Evolutionary conservation across 2,113 vertebrate species (phyloP).

Genomic region (Xerus inauris): DNA sequence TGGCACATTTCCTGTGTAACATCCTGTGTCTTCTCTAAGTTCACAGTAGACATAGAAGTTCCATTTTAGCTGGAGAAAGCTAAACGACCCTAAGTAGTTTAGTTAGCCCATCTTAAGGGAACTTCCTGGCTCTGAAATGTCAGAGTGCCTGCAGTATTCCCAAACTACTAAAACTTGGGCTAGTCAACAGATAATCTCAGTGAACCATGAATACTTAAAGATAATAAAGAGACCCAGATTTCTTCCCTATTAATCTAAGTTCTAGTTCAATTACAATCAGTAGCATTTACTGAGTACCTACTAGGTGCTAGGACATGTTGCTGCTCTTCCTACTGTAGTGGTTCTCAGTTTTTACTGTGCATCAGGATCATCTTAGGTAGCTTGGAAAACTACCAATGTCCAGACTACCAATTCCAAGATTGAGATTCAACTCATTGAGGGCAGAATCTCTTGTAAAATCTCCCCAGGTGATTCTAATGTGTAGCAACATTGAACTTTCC

Average conservation of each 20-base stretch:
- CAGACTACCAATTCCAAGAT: not conserved
- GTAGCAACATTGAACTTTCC: not conserved
- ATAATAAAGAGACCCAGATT: not conserved
- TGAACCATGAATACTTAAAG: not conserved
- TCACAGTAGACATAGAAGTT: not conserved
- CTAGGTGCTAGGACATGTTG: not conserved
- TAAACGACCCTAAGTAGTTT: not conserved
- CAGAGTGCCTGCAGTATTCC: not conserved
- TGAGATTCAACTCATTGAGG: not conserved
- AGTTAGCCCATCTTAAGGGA: not conserved
- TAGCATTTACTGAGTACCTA: not conserved
- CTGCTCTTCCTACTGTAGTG: not conserved
- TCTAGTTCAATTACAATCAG: not conserved
- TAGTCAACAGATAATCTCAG: not conserved
- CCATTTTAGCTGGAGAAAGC: not conserved
- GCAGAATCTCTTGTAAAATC: not conserved
- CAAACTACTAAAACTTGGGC: slow-evolving; percentile 18
- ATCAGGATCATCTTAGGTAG: not conserved
- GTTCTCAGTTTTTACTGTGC: not conserved
- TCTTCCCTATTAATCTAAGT: not conserved
- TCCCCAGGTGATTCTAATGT: not conserved
- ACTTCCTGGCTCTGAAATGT: not conserved
- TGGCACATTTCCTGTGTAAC: not conserved
- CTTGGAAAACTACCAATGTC: not conserved
- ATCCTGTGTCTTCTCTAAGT: not conserved